phyloP scores from a whole-genome alignment of 2,113 vertebrate species.

The Tylochromis polylepis region DNA sequence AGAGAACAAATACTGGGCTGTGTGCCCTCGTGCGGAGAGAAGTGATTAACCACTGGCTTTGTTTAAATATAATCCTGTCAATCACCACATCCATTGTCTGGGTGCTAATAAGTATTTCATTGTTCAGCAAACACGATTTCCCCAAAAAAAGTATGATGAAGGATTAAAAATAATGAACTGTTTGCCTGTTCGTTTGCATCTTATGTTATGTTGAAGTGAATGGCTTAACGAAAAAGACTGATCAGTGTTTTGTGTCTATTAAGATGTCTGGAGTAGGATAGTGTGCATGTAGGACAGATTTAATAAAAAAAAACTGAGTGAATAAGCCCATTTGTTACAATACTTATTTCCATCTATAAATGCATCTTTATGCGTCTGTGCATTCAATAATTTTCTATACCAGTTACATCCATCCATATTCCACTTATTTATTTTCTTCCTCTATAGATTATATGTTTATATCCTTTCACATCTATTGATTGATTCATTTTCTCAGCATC shows the following conservation, averaged over 20 bases:
- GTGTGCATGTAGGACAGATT: background rate
- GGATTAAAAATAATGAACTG: constrained; percentile 66
- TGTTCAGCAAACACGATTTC: constrained; percentile 68
- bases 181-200: constrained; percentile 42
- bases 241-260: constrained; percentile 18
- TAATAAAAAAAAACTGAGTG: background rate
- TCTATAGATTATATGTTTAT: background rate
- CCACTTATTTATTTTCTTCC: background rate
- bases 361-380: background rate
- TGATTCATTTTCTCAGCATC: background rate
- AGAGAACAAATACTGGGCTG: constrained; percentile 46
- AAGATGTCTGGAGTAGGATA: background rate
- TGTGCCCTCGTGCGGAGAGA: constrained; percentile 43
- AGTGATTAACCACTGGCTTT: constrained; percentile 63
- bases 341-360: background rate
- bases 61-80: constrained; percentile 67
- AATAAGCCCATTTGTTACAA: background rate
- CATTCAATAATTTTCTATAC: background rate
- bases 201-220: background rate
- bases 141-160: constrained; percentile 57
- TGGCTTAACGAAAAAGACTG: constrained; percentile 22
- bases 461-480: background rate
- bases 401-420: background rate
- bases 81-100: constrained; percentile 60
- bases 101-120: constrained; percentile 62